These are phyloP conservation scores for Neogale vison DNA, from an alignment of 2,113 vertebrate genomes.

Conservation along the genomic window DNA sequence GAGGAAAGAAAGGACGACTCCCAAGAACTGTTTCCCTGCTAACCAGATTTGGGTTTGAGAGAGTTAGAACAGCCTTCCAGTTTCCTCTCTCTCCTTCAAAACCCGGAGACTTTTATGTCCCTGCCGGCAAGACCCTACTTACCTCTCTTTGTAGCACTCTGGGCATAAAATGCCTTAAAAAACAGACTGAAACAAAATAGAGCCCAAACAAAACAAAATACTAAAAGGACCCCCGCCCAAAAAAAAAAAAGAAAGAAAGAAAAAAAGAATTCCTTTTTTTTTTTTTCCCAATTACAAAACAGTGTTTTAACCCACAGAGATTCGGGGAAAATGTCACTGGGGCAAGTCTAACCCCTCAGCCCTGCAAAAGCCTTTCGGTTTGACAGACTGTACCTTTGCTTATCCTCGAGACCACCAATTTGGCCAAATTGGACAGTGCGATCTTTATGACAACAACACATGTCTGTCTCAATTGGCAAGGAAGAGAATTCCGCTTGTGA, in stretches of 20 bases:
- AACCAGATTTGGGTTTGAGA: not conserved
- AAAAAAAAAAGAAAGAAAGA: not conserved
- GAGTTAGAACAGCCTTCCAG: not conserved
- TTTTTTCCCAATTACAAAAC: not conserved
- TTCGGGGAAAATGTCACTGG: not conserved
- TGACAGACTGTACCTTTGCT: not conserved
- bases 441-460: constrained; percentile 69
- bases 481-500: constrained; percentile 66
- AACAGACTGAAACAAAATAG: not conserved
- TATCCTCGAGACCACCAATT: constrained; percentile 55
- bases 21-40: not conserved
- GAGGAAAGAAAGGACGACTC: not conserved
- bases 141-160: not conserved
- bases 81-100: not conserved
- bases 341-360: not conserved
- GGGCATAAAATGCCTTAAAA: not conserved
- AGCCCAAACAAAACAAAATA: not conserved
- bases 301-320: not conserved
- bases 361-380: not conserved
- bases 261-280: not conserved
- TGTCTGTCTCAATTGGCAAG: constrained; percentile 69
- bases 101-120: not conserved
- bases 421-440: constrained; percentile 56
- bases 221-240: not conserved
- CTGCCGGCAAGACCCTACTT: not conserved